These are phyloP conservation scores for Tiliacea aurago DNA, from an alignment of 2,888 invertebrate species.

Conservation along the genomic window DNA sequence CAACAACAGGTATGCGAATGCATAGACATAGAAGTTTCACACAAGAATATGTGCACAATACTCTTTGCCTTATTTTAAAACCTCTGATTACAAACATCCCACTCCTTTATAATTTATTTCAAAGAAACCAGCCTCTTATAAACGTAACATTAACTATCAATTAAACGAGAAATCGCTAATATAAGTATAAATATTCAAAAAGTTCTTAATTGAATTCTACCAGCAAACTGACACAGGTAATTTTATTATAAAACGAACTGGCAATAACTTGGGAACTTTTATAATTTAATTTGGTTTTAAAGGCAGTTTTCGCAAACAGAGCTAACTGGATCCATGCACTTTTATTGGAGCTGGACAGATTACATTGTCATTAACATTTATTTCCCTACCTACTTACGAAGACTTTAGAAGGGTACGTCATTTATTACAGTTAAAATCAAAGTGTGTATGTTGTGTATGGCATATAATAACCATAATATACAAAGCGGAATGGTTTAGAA, in stretches of 20 bases:
- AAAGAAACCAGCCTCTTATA: conserved; percentile 25
- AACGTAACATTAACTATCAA: conserved; percentile 50
- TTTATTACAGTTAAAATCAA: not conserved
- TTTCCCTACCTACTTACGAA: not conserved
- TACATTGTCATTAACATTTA: conserved; percentile 24
- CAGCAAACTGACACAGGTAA: conserved; percentile 79
- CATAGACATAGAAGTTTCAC: not conserved
- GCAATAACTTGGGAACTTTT: conserved; percentile 80
- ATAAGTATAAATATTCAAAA: conserved; percentile 75
- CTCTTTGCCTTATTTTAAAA: conserved; percentile 20
- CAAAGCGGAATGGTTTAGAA: too few relatives aligned
- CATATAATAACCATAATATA: not conserved
- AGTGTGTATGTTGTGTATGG: not conserved
- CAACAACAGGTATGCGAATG: conserved; percentile 1
- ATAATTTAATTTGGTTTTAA: conserved; percentile 80
- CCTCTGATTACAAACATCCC: conserved; percentile 17
- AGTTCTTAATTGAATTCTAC: conserved; percentile 81
- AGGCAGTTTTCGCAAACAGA: conserved; percentile 72
- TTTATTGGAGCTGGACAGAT: conserved; percentile 38
- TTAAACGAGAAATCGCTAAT: conserved; percentile 60
- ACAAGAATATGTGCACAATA: conserved; percentile 22
- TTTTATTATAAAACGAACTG: conserved; percentile 80
- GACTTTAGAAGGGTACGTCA: not conserved
- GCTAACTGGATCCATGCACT: conserved; percentile 58
- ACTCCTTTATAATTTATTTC: conserved; percentile 9